Evolutionary conservation across 2,888 invertebrate species (phyloP).

Genomic region (Zhengitettix transpicula): DNA sequence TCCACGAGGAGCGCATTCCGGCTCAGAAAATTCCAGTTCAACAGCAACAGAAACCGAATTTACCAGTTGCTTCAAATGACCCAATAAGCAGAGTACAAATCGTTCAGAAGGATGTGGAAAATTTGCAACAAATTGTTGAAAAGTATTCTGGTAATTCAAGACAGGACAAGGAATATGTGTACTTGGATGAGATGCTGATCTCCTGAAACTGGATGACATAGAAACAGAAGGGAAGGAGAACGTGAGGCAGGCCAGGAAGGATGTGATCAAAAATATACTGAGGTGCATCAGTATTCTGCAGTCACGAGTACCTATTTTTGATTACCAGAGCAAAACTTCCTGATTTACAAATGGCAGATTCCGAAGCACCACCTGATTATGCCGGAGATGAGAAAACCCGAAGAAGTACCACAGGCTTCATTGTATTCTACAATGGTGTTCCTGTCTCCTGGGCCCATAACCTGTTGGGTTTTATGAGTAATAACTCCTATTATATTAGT

Average conservation of each 20-base stretch:
- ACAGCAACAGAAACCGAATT: constrained; percentile 8
- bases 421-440: no score
- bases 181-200: constrained; percentile 87
- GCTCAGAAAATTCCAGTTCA: not conserved
- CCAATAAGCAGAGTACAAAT: constrained; percentile 61
- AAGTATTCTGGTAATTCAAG: constrained; percentile 47
- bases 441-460: no score
- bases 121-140: constrained; percentile 50
- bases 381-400: no score
- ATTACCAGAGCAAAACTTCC: constrained; percentile 1
- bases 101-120: constrained; percentile 65
- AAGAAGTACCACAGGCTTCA: no score
- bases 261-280: constrained; percentile 78
- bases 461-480: no score
- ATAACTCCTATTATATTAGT: no score
- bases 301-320: constrained; percentile 24
- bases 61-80: constrained; percentile 24
- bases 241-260: constrained; percentile 69
- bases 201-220: constrained; percentile 80
- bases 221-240: constrained; percentile 85
- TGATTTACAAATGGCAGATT: not conserved
- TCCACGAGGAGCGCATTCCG: not conserved
- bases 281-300: constrained; percentile 73
- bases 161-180: constrained; percentile 68
- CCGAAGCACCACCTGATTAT: no score